These are phyloP conservation scores for Nymphalis c-album DNA, from an alignment of 2,888 invertebrate species.

Conservation along the genomic window DNA sequence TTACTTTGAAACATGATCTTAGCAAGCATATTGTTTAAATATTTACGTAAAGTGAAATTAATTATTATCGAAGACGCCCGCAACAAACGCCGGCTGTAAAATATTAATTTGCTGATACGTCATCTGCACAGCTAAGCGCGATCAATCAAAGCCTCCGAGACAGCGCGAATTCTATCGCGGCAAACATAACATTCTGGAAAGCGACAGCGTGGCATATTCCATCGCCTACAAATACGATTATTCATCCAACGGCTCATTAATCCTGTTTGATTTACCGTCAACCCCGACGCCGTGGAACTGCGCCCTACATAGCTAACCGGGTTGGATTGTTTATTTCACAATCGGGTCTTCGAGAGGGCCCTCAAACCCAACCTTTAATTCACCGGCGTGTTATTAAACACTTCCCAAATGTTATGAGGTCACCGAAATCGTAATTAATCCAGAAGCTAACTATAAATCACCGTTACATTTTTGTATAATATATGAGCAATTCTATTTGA, in stretches of 20 bases:
- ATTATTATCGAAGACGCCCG: not conserved
- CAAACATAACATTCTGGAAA: constrained; percentile 8
- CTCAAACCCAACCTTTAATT: constrained; percentile 9
- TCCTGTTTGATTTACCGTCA: constrained; percentile 10
- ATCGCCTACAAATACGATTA: constrained; percentile 11
- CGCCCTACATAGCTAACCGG: constrained; percentile 13
- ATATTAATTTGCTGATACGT: constrained; percentile 9
- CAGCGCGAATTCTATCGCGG: not conserved
- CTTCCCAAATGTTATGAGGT: not conserved
- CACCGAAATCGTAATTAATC: not conserved
- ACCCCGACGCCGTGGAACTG: not conserved
- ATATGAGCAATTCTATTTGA: no score
- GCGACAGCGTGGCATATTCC: constrained; percentile 7
- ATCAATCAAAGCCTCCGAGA: constrained; percentile 7
- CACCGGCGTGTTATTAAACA: not conserved
- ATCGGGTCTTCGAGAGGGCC: constrained; percentile 7
- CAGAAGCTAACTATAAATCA: not conserved
- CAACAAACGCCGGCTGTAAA: not conserved
- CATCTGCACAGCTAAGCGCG: constrained; percentile 2
- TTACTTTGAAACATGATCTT: no score
- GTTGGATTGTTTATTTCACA: constrained; percentile 16
- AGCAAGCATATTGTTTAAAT: no score
- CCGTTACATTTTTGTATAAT: not conserved
- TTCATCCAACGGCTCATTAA: constrained; percentile 11
- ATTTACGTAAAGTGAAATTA: not conserved